Evolutionary conservation across 2,797 vertebrate species (phyloP), one percentile per base, ranked within the genome.

Genomic region (Anabacerthia variegaticeps): DNA sequence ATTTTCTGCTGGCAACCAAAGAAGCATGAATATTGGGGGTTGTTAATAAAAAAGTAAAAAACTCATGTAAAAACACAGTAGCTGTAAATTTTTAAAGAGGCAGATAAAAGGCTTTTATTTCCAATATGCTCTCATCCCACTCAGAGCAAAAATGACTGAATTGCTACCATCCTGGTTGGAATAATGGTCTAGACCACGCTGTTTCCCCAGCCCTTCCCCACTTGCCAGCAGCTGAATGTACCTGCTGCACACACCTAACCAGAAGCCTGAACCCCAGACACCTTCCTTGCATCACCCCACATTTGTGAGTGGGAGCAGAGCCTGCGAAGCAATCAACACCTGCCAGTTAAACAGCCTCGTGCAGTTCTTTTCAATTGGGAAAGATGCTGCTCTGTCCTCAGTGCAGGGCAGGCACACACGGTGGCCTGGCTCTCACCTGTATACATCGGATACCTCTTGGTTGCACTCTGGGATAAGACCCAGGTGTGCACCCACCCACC

Each of bases 351-450:
- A 83, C 27, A 26, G 65, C 69, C 41, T 37, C 0, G 3, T 39
- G 24, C 18, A 12, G 28, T 34, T 19, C 7, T 78, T 85, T 48
- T 72, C 11, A n/a, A 28, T 3, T 3, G 7, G 54, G 62, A 48
- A 59, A 63, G 63, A 20, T 16, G 21, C 6, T 22, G 3, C 34
- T 66, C 43, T 27, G 11, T 21, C n/a, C 37, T 34, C 36, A 24
- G 51, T 2, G 24, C 69, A 36, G 48, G 65, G 27, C 65, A 41
- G 16, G 52, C 76, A 52, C 0, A 0, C 11, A 4, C 0, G 0
- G 48, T 24, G 61, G 27, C 48, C 18, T 26, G 41, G 9, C 19
- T 77, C 32, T 48, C 51, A n/a, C 26, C 46, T 66, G 12, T 26
- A 6, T 11, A 8, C 17, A 2, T 24, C 41, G 32, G 23, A 65